Conservation (phyloP, 1,140 invertebrate species). For the Tachypleus tridentatus region DNA sequence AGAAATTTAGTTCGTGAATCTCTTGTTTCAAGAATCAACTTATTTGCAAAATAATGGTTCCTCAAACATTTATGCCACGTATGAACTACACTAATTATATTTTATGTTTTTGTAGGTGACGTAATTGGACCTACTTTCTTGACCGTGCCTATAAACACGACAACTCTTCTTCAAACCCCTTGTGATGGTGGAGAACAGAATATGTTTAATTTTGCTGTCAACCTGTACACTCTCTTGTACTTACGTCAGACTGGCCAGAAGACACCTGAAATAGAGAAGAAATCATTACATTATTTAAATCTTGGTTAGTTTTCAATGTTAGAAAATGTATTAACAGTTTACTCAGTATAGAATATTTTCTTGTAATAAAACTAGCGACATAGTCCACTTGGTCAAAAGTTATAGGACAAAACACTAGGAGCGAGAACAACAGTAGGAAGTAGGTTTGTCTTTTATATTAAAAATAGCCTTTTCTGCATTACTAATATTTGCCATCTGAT, state of each 20-base stretch:
- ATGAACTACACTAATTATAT: too few species aligned
- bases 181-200: constrained; percentile 82
- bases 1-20: too few species aligned
- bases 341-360: too few species aligned
- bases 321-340: too few species aligned
- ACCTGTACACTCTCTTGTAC: constrained; percentile 79
- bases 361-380: background rate
- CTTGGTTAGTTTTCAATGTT: constrained; percentile 32
- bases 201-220: constrained; percentile 89
- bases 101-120: constrained; percentile 45
- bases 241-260: constrained; percentile 80
- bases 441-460: too few species aligned
- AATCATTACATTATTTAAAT: constrained; percentile 77
- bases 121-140: constrained; percentile 90
- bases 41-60: too few species aligned
- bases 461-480: too few species aligned
- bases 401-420: background rate
- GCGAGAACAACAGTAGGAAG: too few species aligned
- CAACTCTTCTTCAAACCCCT: constrained; percentile 55
- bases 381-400: background rate
- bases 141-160: constrained; percentile 78
- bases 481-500: too few species aligned
- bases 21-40: too few species aligned
- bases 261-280: constrained; percentile 46
- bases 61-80: too few species aligned